phyloP scores from a whole-genome alignment of 2,113 vertebrate genomes.

The Caranx ignobilis region DNA sequence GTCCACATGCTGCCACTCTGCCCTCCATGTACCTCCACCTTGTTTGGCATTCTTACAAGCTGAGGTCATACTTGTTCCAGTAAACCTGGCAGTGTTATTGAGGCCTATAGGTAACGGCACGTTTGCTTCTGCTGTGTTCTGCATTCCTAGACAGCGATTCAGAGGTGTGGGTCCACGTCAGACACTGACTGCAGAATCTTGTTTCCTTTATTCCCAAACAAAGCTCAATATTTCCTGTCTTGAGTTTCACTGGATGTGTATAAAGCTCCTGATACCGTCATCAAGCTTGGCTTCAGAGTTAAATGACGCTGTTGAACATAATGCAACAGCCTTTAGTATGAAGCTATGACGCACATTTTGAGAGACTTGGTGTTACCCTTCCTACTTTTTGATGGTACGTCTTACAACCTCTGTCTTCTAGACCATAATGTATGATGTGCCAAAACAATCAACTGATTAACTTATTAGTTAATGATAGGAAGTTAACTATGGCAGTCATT shows the following conservation, averaged over 20 bases:
- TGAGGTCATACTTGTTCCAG: slow-evolving; percentile 75
- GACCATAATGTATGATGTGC: neutral
- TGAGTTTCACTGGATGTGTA: neutral
- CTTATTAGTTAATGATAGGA: neutral
- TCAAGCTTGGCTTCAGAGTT: neutral
- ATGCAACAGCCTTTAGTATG: no score
- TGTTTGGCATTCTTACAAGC: slow-evolving; percentile 66
- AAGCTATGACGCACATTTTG: neutral
- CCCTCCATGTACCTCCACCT: slow-evolving; percentile 62
- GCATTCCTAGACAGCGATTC: slow-evolving; percentile 86
- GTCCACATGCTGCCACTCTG: slow-evolving; percentile 59
- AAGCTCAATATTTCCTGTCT: slow-evolving; percentile 13
- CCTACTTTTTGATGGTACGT: neutral
- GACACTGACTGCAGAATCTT: slow-evolving; percentile 40
- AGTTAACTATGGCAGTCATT: no score
- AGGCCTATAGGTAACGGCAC: slow-evolving; percentile 74
- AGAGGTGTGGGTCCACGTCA: slow-evolving; percentile 61
- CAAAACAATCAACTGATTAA: neutral
- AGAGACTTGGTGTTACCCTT: no score
- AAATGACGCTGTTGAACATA: no score
- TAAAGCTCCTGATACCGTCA: slow-evolving; percentile 15
- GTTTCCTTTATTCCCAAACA: slow-evolving; percentile 2
- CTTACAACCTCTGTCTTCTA: neutral
- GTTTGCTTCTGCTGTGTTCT: slow-evolving; percentile 41
- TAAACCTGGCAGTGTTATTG: slow-evolving; percentile 67